A percentile compares a stretch with the other conserved stretches of the same genome.
phyloP scores from a whole-genome alignment of 2,113 vertebrate species.

The Elgaria multicarinata region DNA sequence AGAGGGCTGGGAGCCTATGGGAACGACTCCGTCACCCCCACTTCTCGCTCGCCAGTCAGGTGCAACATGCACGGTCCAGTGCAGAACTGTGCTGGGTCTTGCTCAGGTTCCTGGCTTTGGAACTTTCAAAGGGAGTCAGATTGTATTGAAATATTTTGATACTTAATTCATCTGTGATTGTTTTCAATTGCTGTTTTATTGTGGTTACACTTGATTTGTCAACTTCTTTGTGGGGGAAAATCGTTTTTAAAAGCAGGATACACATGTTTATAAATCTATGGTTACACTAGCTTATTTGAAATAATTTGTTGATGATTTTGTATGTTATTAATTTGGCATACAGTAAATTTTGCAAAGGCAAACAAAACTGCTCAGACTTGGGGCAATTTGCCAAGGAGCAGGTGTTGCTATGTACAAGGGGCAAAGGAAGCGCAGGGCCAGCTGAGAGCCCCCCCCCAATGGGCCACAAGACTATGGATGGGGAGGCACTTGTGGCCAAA shows the following conservation, averaged over 20 bases:
- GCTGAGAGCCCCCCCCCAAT: no score
- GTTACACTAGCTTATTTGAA: not conserved
- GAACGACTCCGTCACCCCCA: no score
- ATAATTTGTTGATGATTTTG: not conserved
- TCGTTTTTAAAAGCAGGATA: not conserved
- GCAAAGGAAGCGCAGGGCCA: not conserved
- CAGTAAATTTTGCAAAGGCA: not conserved
- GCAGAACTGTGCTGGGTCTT: no score
- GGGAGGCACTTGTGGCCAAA: not conserved
- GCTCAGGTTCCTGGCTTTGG: not conserved
- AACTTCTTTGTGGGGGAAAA: not conserved
- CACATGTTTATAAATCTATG: not conserved
- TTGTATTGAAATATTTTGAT: no score
- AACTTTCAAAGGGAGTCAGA: not conserved
- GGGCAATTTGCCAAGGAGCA: not conserved
- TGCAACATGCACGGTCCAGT: not conserved
- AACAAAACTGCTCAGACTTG: not conserved
- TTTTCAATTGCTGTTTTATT: not conserved
- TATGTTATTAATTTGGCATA: no score
- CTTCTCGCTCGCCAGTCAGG: no score
- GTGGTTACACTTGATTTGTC: no score
- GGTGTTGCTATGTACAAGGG: not conserved
- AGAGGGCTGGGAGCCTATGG: no score
- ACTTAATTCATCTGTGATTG: not conserved
- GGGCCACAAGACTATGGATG: no score